Base-by-base conservation (phyloP, 2,113 vertebrate genomes). In the Garra rufa region DNA sequence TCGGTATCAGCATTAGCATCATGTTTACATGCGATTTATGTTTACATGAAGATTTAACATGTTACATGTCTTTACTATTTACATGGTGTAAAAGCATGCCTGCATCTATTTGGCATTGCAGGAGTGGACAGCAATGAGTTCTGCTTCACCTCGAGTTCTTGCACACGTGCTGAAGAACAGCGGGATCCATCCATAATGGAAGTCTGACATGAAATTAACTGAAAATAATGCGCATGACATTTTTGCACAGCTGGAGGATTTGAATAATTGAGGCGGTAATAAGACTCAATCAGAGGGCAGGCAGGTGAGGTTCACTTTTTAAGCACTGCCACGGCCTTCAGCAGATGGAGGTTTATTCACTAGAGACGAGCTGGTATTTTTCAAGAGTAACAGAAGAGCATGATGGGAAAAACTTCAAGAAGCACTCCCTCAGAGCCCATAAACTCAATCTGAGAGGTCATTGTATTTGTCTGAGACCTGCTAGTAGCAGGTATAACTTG, bases 191-290 rank as follows among this genome's bases (percentile, higher is more conserved):
- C 50, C 26, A 21, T 88, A 59, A 85, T 81, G 59, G 59, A 83
- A 81, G 21, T 83, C 70, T 83, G 77, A 73, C 28, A 67, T 73
- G 74, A 88, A 88, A 88, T 85, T 85, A 88, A 81, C 75, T 81
- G 84, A 83, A 88, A 88, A 88, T 76, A 86, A 88, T 77, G 61
- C 38, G 43, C 76, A 82, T 86, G 84, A 88, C 87, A 88, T 88
- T 88, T 88, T 84, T 83, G 77, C 84, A 88, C 87, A 86, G 84
- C 87, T 88, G 84, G 87, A 88, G 82, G 63, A 86, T 84, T 86
- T 88, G 84, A 88, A 88, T 88, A 88, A 88, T 88, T 86, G 52
- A 88, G 81, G 81, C 19, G 55, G 43, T 88, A 88, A 84, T 88
- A 86, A 70, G 71, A 71, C 81, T 81, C 71, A 61, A 50, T 81